phyloP scores from a whole-genome alignment of 92 coral and sea anemone species.

The Parazoanthus atlanticus region DNA sequence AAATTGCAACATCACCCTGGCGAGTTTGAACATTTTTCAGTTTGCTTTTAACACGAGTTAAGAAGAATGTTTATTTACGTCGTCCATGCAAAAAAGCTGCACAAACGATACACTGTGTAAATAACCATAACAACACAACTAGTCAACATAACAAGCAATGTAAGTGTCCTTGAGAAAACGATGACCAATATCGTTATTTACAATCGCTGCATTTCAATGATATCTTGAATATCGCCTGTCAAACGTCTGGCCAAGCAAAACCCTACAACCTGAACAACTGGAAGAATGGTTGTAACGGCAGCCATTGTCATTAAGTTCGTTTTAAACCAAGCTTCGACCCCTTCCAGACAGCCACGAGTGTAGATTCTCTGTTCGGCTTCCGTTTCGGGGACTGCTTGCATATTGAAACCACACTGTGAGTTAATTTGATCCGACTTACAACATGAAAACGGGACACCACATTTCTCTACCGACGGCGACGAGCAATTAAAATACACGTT shows the following conservation, averaged over 20 bases:
- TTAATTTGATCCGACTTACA: constrained; percentile 84
- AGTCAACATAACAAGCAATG: background rate
- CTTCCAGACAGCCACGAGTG: constrained; percentile 82
- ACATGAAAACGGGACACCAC: constrained; percentile 95
- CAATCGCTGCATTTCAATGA: constrained; percentile 52
- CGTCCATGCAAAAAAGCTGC: background rate
- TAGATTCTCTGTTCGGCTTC: constrained; percentile 63
- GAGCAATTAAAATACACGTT: constrained; percentile 91
- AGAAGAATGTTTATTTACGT: background rate
- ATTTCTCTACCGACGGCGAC: constrained; percentile 76
- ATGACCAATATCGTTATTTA: background rate
- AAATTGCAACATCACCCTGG: too few species aligned
- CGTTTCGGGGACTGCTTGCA: constrained; percentile 49
- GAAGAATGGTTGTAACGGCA: constrained; percentile 70
- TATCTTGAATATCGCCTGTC: constrained; percentile 74
- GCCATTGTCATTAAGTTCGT: constrained; percentile 78
- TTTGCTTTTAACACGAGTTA: background rate
- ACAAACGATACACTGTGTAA: background rate
- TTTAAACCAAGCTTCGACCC: constrained; percentile 85
- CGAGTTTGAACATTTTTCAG: too few species aligned
- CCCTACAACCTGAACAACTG: constrained; percentile 74
- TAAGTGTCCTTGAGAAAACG: background rate
- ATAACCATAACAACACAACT: background rate
- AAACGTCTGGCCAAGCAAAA: constrained; percentile 76
- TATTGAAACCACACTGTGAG: constrained; percentile 89